Evolutionary conservation across 2,888 invertebrate genomes (phyloP).

Genomic region (Stenoptilia bipunctidactyla): DNA sequence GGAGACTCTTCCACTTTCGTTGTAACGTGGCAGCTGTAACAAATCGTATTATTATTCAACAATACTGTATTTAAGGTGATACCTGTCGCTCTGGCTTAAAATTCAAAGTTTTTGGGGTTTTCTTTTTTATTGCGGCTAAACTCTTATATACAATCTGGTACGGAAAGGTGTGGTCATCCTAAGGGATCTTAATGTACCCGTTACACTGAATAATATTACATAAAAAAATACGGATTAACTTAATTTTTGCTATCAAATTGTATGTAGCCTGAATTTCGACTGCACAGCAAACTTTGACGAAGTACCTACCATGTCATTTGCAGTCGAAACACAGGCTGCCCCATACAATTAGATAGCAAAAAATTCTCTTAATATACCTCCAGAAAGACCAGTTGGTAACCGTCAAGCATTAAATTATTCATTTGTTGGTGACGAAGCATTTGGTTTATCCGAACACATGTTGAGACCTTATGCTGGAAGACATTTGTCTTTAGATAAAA

Average conservation of each 20-base stretch:
- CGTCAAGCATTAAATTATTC: slow-evolving; percentile 15
- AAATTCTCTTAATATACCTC: neutral
- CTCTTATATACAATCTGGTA: neutral
- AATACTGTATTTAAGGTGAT: slow-evolving; percentile 18
- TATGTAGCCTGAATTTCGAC: too few species aligned
- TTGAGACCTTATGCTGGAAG: slow-evolving; percentile 4
- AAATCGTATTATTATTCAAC: slow-evolving; percentile 9
- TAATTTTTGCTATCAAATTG: too few species aligned
- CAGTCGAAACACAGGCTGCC: slow-evolving; percentile 8
- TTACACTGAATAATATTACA: slow-evolving; percentile 9
- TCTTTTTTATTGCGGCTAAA: slow-evolving; percentile 6
- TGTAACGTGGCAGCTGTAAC: slow-evolving; percentile 11
- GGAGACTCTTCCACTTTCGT: slow-evolving; percentile 25
- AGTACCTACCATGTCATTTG: slow-evolving; percentile 8
- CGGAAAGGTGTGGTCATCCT: neutral
- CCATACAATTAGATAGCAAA: slow-evolving; percentile 1
- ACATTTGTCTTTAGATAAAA: slow-evolving; percentile 1
- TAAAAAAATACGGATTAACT: too few species aligned
- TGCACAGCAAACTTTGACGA: slow-evolving; percentile 8
- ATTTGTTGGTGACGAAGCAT: slow-evolving; percentile 8
- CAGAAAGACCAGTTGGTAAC: slow-evolving; percentile 8
- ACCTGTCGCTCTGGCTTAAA: slow-evolving; percentile 20
- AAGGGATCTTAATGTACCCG: slow-evolving; percentile 7
- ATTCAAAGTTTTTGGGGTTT: slow-evolving; percentile 18
- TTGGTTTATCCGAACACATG: slow-evolving; percentile 3